Percentiles rank a stretch among this genome's conserved stretches.
phyloP scores from a whole-genome alignment of 2,888 invertebrate genomes.

The Eristalis arbustorum region DNA sequence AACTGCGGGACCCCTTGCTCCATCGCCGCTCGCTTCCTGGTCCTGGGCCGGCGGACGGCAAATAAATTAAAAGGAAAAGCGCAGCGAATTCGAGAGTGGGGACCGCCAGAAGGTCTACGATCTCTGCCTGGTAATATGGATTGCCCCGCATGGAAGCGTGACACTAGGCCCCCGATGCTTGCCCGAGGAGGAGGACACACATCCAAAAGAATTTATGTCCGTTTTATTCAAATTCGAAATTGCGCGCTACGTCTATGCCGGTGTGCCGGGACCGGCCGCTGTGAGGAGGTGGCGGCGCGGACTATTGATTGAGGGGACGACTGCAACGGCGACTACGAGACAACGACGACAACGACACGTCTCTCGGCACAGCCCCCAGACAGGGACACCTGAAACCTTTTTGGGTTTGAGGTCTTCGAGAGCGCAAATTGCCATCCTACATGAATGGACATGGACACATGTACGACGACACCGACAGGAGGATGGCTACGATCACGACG shows the following conservation, averaged over 20 bases:
- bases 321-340: not conserved
- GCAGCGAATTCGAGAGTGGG: conserved; percentile 51
- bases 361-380: conserved; percentile 23
- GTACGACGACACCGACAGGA: not conserved
- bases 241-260: conserved; percentile 13
- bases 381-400: conserved; percentile 63
- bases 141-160: conserved; percentile 67
- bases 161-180: conserved; percentile 48
- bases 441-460: not conserved
- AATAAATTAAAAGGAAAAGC: conserved; percentile 62
- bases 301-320: not conserved
- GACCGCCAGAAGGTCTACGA: conserved; percentile 64
- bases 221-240: conserved; percentile 60
- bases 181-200: conserved; percentile 44
- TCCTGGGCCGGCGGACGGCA: conserved; percentile 17
- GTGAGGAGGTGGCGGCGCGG: not conserved
- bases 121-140: conserved; percentile 57
- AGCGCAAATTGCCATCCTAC: conserved; percentile 42
- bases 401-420: conserved; percentile 34
- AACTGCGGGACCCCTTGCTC: conserved; percentile 56
- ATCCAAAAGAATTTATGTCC: conserved; percentile 55
- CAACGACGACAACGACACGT: conserved; percentile 17
- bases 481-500: conserved; percentile 13
- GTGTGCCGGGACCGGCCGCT: conserved; percentile 7
- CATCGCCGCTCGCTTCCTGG: not conserved